phyloP scores from a whole-genome alignment of 2,888 invertebrate genomes.

The Athrips mouffetella region DNA sequence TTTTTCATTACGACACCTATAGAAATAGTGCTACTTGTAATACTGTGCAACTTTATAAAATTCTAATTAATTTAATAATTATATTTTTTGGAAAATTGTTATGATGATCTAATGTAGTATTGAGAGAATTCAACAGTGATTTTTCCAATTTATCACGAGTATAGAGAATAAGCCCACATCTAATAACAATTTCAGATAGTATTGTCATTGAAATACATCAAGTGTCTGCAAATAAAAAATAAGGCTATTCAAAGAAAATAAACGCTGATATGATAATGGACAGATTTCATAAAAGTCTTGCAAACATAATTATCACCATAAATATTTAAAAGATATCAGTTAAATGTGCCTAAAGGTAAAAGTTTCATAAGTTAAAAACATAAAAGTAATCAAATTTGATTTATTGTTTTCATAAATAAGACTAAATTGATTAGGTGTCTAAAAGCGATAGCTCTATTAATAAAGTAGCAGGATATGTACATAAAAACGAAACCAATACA shows the following conservation, averaged over 20 bases:
- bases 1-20: slow-evolving; percentile 13
- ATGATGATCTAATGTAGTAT: not conserved
- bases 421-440: slow-evolving; percentile 62
- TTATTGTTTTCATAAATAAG: slow-evolving; percentile 72
- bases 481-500: slow-evolving; percentile 58
- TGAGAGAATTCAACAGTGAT: no score
- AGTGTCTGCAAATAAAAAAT: not conserved
- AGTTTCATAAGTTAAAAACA: slow-evolving; percentile 31
- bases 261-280: slow-evolving; percentile 50
- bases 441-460: slow-evolving; percentile 63
- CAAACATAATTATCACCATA: no score
- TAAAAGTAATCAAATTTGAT: slow-evolving; percentile 61
- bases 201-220: slow-evolving; percentile 1
- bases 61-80: not conserved
- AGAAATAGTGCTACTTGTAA: slow-evolving; percentile 10
- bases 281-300: slow-evolving; percentile 25
- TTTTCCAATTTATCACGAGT: no score
- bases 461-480: slow-evolving; percentile 69
- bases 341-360: no score
- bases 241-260: slow-evolving; percentile 8
- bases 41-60: slow-evolving; percentile 8
- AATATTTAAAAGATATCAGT: no score
- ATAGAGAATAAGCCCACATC: no score
- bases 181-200: no score
- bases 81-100: not conserved